These are phyloP conservation scores for Nemotelus nigrinus DNA, from an alignment of 2,888 invertebrate species.

Conservation along the genomic window DNA sequence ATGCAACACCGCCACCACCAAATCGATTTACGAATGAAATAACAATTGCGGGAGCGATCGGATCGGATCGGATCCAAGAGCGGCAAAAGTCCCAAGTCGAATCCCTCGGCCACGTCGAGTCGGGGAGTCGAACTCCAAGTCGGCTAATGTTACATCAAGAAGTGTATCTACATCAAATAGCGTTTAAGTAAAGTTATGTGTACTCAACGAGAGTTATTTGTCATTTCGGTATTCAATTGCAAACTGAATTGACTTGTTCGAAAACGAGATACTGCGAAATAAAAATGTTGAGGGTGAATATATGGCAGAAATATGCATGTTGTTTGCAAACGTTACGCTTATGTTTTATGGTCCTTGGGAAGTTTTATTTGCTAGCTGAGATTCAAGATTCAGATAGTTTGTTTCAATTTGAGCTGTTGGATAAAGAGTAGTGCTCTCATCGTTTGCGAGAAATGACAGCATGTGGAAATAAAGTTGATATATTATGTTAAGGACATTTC, in stretches of 20 bases:
- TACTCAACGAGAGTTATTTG: conserved; percentile 37
- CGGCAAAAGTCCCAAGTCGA: too few species aligned
- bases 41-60: conserved; percentile 38
- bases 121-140: not conserved
- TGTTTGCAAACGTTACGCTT: not conserved
- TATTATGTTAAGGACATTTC: too few species aligned
- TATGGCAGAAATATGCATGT: conserved; percentile 12
- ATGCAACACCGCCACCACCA: conserved; percentile 35
- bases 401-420: conserved; percentile 2
- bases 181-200: conserved; percentile 40
- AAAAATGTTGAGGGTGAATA: conserved; percentile 25
- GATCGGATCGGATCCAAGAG: not conserved
- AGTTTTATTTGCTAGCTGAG: conserved; percentile 7
- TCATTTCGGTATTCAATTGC: conserved; percentile 34
- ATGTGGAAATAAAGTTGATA: too few species aligned
- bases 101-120: not conserved
- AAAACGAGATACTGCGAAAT: not conserved
- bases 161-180: conserved; percentile 34
- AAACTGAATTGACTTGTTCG: conserved; percentile 35
- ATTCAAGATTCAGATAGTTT: not conserved
- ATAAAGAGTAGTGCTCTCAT: too few species aligned
- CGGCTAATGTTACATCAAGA: conserved; percentile 38
- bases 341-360: conserved; percentile 2
- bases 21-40: conserved; percentile 40
- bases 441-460: too few species aligned